Evolutionary conservation across 2,797 vertebrate genomes (phyloP), one percentile per base, ranked within the genome.

Genomic region (Diplodus puntazzo): DNA sequence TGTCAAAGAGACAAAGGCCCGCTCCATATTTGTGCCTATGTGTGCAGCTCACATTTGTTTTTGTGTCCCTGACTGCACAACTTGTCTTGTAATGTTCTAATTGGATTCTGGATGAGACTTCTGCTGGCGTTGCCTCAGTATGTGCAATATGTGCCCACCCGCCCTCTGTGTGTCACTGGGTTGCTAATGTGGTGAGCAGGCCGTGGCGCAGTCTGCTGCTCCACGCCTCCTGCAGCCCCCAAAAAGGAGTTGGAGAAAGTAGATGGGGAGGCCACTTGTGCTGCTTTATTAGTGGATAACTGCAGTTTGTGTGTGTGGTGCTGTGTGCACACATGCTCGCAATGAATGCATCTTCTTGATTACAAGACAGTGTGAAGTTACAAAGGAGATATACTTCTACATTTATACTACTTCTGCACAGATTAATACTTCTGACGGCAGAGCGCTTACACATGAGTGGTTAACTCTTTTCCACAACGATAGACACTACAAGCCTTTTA

Each of bases 181-280:
- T 77, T 85, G 82, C 69, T 78, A 84, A 90, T 87, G 77, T 83
- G 83, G 67, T 63, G 66, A 78, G 79, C 77, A 83, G 76, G 39
- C 75, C 67, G 69, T 45, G 54, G 57, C 73, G 69, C 79, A 81
- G 55, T 77, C 82, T 73, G 85, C 73, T 73, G 78, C 69, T 49
- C 54, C 53, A 69, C 78, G 87, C 81, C 73, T 90, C 75, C 82
- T 77, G 75, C 23, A 45, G 46, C 75, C 77, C 85, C 82, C 62
- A n/a, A 46, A 30, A 58, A 89, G 75, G 83, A 88, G 55, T 52
- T 59, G 69, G 70, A 70, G 48, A 48, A 86, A 80, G 68, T 81
- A 90, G 86, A 94, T 84, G 86, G 87, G 69, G 85, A 82, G 63
- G 78, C 73, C 77, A 77, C 65, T n/a, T 85, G 79, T 80, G 13